phyloP scores from a whole-genome alignment of 2,888 invertebrate species.

The Megaustenia siamemsis region DNA sequence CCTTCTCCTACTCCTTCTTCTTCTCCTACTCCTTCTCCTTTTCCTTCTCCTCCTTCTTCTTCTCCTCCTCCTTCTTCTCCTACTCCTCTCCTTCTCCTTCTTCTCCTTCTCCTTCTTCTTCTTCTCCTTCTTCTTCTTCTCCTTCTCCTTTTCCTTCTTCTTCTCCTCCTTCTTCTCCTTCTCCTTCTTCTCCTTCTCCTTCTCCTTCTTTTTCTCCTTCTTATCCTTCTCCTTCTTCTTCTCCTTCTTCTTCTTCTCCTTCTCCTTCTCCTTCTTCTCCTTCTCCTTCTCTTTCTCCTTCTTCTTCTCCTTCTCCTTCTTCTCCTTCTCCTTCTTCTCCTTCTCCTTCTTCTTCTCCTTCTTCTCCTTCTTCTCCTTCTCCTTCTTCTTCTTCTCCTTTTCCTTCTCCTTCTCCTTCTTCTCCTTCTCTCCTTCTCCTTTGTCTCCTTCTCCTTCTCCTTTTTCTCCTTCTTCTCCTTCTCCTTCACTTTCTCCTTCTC shows the following conservation, averaged over 20 bases:
- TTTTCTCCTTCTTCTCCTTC: neutral
- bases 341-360: neutral
- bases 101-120: slow-evolving; percentile 14
- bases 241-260: slow-evolving; percentile 6
- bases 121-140: neutral
- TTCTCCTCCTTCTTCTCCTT: neutral
- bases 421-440: too few relatives aligned
- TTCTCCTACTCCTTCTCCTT: slow-evolving; percentile 7
- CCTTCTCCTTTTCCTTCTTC: neutral
- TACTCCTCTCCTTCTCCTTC: neutral
- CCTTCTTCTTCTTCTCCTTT: neutral
- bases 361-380: neutral
- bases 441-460: neutral
- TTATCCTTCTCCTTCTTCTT: neutral
- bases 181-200: neutral
- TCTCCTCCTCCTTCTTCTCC: neutral
- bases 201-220: neutral
- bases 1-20: neutral
- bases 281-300: neutral
- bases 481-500: neutral
- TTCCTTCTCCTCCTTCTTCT: neutral
- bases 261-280: neutral
- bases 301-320: neutral
- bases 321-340: neutral
- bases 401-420: neutral